Conservation (phyloP, 2,113 vertebrate species). For the Toxotes chatareus region DNA sequence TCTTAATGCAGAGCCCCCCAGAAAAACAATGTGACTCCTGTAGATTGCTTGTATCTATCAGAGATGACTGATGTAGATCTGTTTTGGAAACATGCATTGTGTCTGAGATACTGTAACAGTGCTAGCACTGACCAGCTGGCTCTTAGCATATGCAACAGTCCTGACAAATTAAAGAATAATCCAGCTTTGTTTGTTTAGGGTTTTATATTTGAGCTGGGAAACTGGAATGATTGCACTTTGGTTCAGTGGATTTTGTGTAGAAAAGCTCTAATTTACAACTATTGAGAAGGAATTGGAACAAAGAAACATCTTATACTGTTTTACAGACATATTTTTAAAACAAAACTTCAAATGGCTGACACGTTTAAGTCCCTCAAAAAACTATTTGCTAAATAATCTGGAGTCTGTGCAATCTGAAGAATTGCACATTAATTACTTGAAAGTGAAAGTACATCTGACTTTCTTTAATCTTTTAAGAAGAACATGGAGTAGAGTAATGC, state of each 20-base stretch:
- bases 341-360: not conserved
- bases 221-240: not conserved
- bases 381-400: not conserved
- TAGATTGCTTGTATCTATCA: conserved; percentile 81
- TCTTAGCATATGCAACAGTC: not conserved
- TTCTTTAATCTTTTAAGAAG: not conserved
- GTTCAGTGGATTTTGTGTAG: no score
- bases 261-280: not conserved
- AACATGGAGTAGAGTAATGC: not conserved
- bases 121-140: conserved; percentile 1
- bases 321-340: not conserved
- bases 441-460: not conserved
- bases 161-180: not conserved
- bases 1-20: conserved; percentile 20
- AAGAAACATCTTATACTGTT: not conserved
- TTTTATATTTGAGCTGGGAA: not conserved
- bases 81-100: conserved; percentile 79
- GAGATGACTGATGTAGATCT: conserved; percentile 78
- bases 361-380: not conserved
- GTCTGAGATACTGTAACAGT: conserved; percentile 48
- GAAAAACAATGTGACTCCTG: conserved; percentile 71
- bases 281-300: no score
- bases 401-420: no score
- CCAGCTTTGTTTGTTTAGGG: not conserved
- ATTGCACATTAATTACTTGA: not conserved